Percentiles rank a stretch among this genome's conserved stretches.
Conservation (phyloP, 2,797 vertebrate genomes). For the Galaxias olidus region DNA sequence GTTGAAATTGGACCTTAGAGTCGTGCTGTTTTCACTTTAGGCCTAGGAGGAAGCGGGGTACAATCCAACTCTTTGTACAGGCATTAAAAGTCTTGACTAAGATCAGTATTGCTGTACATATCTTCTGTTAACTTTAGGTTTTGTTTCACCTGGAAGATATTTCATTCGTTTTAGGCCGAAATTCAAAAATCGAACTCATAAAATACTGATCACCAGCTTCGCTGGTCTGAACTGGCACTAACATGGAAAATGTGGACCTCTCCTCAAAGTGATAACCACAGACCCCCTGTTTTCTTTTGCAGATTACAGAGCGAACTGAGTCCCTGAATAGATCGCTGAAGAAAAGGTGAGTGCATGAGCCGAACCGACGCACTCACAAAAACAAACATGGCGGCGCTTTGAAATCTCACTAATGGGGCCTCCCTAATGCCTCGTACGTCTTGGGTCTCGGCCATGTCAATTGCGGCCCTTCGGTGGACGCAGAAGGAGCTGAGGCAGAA, state of each 20-base stretch:
- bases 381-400: neutral
- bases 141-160: constrained; percentile 13
- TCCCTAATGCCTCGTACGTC: neutral
- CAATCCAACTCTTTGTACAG: too few species aligned
- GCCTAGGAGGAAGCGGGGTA: neutral
- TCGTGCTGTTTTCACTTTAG: neutral
- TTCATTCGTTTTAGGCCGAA: neutral
- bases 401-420: neutral
- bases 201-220: neutral
- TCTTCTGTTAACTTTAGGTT: too few species aligned
- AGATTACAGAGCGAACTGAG: constrained; percentile 89
- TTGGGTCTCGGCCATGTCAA: neutral
- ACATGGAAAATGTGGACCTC: neutral
- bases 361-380: neutral
- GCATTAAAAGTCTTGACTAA: neutral
- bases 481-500: neutral
- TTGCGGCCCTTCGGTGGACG: neutral
- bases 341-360: constrained; percentile 80
- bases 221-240: neutral
- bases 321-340: constrained; percentile 86
- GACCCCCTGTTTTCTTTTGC: constrained; percentile 28
- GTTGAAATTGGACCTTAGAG: neutral
- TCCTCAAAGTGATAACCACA: constrained; percentile 10
- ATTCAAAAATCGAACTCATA: constrained; percentile 13
- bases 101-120: neutral